Base-by-base conservation (phyloP, 2,888 invertebrate genomes). In the Zaprionus lineosus region DNA sequence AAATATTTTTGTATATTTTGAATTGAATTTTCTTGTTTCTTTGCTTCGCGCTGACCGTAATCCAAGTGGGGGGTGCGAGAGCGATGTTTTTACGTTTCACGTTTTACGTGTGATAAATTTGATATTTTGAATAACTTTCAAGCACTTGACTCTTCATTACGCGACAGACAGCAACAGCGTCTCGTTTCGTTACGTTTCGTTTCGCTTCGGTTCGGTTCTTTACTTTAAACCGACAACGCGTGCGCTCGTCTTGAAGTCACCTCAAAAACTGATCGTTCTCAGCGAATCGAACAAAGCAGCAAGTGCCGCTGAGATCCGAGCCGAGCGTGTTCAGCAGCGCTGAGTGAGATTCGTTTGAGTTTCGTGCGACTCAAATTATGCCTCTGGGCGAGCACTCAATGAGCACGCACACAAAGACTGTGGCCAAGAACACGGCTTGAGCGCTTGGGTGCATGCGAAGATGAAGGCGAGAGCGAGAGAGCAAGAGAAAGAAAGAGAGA, bases 201-300 rank as follows among this genome's bases (percentile, higher is more conserved):
- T 12, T 46, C 51, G 43, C 50, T 48, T 19, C 46, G 43, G 36
- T 33, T 75, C 74, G 73, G 63, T 64, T 52, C 62, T 50, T 48
- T 53, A 47, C 48, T 46, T 61, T 44, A 44, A 15, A 66, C 69
- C 72, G 69, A 69, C 70, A 63, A 55, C 64, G 60, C 86, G 82
- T 87, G 76, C 79, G 85, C 84, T 84, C 84, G 58, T 60, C 62
- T 88, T 76, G 86, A 88, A 86, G 86, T 86, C 87, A 87, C 82
- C 88, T 89, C 87, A 85, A 78, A 81, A 87, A 89, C 88, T 89
- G 89, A 89, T 87, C 85, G 64, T 67, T 73, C 74, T 60, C 62
- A 59, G 43, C 53, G 48, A 37, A 51, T 37, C 43, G 37, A 56
- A 29, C 41, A 63, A 58, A 79, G 53, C 84, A 75, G 71, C 76